Base-by-base conservation (phyloP, 2,797 vertebrate genomes). In the Microcaecilia unicolor region DNA sequence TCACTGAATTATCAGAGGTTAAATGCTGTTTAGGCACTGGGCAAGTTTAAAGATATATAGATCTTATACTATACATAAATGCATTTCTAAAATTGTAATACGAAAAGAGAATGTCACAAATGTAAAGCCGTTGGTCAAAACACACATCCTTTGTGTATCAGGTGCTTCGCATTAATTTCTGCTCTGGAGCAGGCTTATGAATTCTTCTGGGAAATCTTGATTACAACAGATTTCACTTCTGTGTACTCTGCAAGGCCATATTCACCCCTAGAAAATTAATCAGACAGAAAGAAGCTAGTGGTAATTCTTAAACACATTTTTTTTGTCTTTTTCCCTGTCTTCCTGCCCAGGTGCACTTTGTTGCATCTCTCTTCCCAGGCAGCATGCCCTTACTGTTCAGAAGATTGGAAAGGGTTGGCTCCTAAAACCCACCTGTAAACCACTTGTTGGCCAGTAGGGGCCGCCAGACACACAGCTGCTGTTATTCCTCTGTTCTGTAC, bases 191-290 rank as follows among this genome's bases (percentile, higher is more conserved):
- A 53, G 17, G 11, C 31, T 84, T 85, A 92, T 0, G 86, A 92
- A 44, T 86, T 91, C 65, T 90, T 92, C 63, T 89, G 74, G 23
- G 83, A 83, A 57, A 92, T 80, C 81, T 85, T 91, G 61, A 93
- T 70, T 17, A 83, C 87, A 45, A 92, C 81, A 1, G 87, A 88
- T 60, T 91, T 93, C 48, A 91, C 58, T 59, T 93, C 90, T 13
- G 81, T 90, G 37, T 93, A 93, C 58, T 90, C 84, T 9, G 85
- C 80, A 44, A 93, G 56, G 34, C 86, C 85, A 2, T 88, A 84
- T 71, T 93, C 85, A 37, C 89, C 87, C 61, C 89, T 93, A 59
- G 26, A 72, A 32, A 55, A 36, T 51, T 37, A 7, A 66, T 33
- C 69, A 45, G 28, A 13, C 6, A 25, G 7, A 2, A 48, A 23